Conservation (phyloP, 2,888 invertebrate genomes). For the Bellardia bayeri region DNA sequence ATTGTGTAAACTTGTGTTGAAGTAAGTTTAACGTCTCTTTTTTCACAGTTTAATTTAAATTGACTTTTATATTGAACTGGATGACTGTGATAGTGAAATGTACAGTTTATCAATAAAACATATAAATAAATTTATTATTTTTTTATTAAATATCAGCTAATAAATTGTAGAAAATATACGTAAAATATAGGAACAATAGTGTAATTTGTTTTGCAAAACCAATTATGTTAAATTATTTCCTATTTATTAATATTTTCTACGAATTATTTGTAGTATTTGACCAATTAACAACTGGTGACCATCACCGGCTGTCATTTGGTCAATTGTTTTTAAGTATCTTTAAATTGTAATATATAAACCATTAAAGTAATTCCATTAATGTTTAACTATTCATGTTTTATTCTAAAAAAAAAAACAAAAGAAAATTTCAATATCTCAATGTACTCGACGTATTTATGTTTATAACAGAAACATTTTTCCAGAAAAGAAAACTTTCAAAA, state of each 20-base stretch:
- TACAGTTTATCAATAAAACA: constrained; percentile 71
- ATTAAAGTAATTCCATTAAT: constrained; percentile 54
- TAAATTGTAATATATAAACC: constrained; percentile 65
- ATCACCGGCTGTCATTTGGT: background rate
- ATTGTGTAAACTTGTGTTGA: constrained; percentile 51
- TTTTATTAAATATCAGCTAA: constrained; percentile 41
- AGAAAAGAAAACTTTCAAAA: constrained; percentile 30
- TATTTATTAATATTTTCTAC: constrained; percentile 14
- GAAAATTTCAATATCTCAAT: constrained; percentile 68
- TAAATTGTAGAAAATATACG: constrained; percentile 20
- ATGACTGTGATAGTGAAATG: constrained; percentile 84
- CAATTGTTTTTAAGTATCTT: constrained; percentile 50
- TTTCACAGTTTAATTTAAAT: constrained; percentile 72
- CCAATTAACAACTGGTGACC: background rate
- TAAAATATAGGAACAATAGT: background rate
- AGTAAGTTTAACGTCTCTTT: constrained; percentile 54
- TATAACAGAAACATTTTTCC: constrained; percentile 32
- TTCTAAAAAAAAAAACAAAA: constrained; percentile 32
- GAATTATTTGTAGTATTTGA: constrained; percentile 7
- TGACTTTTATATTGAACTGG: constrained; percentile 76
- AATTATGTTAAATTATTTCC: background rate
- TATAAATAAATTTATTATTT: constrained; percentile 59
- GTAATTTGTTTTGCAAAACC: too few relatives aligned
- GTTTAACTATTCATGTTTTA: constrained; percentile 65
- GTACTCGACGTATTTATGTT: constrained; percentile 66